Conservation (phyloP, 1,140 invertebrate genomes). For the Trichogramma pretiosum region DNA sequence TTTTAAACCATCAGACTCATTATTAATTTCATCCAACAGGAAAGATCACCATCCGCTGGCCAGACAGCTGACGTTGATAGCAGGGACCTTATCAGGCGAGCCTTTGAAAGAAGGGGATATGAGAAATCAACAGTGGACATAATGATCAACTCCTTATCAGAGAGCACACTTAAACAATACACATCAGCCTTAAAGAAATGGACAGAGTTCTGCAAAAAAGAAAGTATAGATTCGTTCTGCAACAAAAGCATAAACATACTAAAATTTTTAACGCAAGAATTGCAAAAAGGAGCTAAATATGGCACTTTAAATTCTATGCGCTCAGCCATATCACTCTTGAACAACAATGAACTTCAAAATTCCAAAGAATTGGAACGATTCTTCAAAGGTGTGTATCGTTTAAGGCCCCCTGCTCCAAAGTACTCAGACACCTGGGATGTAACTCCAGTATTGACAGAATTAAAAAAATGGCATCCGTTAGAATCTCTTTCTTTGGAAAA, state of each 20-base stretch:
- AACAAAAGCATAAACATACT: neutral
- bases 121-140: neutral
- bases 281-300: neutral
- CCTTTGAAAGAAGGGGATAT: neutral
- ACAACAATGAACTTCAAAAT: neutral
- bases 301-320: no score
- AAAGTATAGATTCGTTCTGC: neutral
- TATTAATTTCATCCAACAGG: conserved; percentile 12
- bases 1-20: conserved; percentile 2
- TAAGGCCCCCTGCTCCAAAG: no score
- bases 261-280: neutral
- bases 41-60: conserved; percentile 3
- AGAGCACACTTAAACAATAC: neutral
- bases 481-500: no score
- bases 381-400: no score
- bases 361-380: no score
- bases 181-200: neutral
- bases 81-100: conserved; percentile 7
- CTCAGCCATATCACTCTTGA: no score
- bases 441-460: neutral
- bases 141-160: neutral
- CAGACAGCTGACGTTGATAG: conserved; percentile 7
- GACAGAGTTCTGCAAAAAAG: neutral
- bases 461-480: neutral
- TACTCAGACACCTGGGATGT: neutral